These are phyloP conservation scores for Trichomalopsis sarcophagae DNA, from an alignment of 1,140 invertebrate species.

Conservation along the genomic window DNA sequence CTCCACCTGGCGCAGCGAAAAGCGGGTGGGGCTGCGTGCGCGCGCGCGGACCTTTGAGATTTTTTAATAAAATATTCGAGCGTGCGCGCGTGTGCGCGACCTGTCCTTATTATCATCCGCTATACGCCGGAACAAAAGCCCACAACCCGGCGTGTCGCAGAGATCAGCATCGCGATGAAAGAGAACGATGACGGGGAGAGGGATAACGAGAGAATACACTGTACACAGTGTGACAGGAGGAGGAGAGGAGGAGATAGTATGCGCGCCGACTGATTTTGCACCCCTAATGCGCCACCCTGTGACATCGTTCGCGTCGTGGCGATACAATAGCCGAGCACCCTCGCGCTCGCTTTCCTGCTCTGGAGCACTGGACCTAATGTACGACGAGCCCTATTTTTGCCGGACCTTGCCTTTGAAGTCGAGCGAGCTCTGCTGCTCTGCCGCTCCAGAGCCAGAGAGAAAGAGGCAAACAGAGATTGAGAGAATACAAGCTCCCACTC, in stretches of 20 bases:
- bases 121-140: neutral
- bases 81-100: neutral
- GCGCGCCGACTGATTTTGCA: slow-evolving; percentile 54
- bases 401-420: slow-evolving; percentile 60
- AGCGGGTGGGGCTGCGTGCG: neutral
- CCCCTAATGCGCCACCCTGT: slow-evolving; percentile 54
- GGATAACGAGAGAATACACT: neutral
- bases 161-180: neutral
- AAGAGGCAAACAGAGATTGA: slow-evolving; percentile 20
- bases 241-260: slow-evolving; percentile 6
- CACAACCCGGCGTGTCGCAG: neutral
- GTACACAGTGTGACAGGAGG: neutral
- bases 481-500: slow-evolving; percentile 52
- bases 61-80: slow-evolving; percentile 46
- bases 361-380: slow-evolving; percentile 50
- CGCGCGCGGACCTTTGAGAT: neutral
- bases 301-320: slow-evolving; percentile 48
- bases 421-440: neutral
- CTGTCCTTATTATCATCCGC: neutral
- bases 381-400: slow-evolving; percentile 46
- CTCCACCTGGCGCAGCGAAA: neutral
- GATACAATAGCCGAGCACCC: slow-evolving; percentile 49
- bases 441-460: neutral
- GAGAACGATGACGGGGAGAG: neutral
- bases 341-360: neutral